A percentile compares a stretch with the other conserved stretches of the same genome.
phyloP scores from a whole-genome alignment of 2,113 vertebrate species.

The Chitala chitala region DNA sequence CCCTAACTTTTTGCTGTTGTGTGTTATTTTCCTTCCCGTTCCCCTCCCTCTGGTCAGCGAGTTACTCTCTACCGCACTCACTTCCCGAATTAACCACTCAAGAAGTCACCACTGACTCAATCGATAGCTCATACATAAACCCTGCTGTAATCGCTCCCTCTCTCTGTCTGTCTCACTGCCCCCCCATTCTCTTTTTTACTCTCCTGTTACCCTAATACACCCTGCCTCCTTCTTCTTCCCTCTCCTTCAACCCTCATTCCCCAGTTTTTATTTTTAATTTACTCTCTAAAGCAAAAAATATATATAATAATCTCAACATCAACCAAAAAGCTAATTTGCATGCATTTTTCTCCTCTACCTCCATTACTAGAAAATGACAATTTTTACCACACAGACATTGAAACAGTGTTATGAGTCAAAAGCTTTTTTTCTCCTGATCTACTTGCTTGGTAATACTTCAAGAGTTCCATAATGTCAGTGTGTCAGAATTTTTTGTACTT shows the following conservation, averaged over 20 bases:
- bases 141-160: conserved; percentile 70
- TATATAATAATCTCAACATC: not conserved
- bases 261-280: conserved; percentile 3
- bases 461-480: conserved; percentile 28
- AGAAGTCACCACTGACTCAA: conserved; percentile 77
- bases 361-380: too few species aligned
- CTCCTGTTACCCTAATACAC: conserved; percentile 24
- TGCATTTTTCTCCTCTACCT: too few species aligned
- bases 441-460: not conserved
- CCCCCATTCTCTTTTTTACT: conserved; percentile 27
- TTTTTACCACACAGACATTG: too few species aligned
- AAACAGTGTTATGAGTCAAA: too few species aligned
- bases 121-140: conserved; percentile 81
- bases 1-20: conserved; percentile 32
- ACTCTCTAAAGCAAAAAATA: conserved; percentile 11
- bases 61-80: conserved; percentile 74
- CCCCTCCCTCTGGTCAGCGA: conserved; percentile 56
- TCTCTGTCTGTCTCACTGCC: conserved; percentile 53
- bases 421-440: too few species aligned
- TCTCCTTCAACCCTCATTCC: conserved; percentile 12
- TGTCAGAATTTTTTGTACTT: conserved; percentile 40
- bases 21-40: conserved; percentile 41
- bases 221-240: conserved; percentile 27
- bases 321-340: too few species aligned
- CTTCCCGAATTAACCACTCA: conserved; percentile 79